Evolutionary conservation across 1,140 invertebrate genomes (phyloP), one percentile per base, ranked within the genome.

Genomic region (Nymphalis io): DNA sequence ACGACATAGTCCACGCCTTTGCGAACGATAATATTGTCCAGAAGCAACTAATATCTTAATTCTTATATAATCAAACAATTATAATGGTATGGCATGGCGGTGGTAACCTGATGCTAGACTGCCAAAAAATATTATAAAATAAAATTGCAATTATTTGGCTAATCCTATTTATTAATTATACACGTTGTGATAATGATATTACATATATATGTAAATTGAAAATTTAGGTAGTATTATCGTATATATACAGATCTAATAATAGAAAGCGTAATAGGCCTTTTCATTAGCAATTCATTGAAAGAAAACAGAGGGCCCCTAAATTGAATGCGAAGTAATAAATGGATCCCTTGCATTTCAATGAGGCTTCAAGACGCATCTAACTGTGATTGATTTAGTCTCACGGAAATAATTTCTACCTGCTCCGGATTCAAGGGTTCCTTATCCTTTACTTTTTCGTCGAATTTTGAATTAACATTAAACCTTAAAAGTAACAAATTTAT

Each of bases 261-360:
- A 70, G 18, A 63, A 48, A 46, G n/a, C 48, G 61, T 64, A 57
- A 67, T 72, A 66, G 70, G 70, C 64, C 64, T 72, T 72, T 72
- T 72, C 64, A 72, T 72, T 72, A 72, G 70, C 70, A 72, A 72
- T 72, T 72, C 70, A 72, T 72, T 60, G 63, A 67, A 72, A 67
- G 70, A 66, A 72, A 72, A 72, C 64, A 72, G 70, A 72, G 70
- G 70, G 70, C 67, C 60, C 70, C 51, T 67, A 82, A 83, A 86
- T 86, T 83, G 81, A 84, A 83, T 82, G 78, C 78, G 72, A 78
- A 81, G 75, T 76, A 76, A 74, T 75, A 75, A 84, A 83, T 76
- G 80, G 73, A 81, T 75, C 80, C 75, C 80, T 85, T 87, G 85
- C 87, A 89, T 89, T 81, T 87, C 76, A 87, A 89, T 87, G 82